These are phyloP conservation scores for Perca schrenkii DNA, from an alignment of 2,113 vertebrate species.

Conservation along the genomic window DNA sequence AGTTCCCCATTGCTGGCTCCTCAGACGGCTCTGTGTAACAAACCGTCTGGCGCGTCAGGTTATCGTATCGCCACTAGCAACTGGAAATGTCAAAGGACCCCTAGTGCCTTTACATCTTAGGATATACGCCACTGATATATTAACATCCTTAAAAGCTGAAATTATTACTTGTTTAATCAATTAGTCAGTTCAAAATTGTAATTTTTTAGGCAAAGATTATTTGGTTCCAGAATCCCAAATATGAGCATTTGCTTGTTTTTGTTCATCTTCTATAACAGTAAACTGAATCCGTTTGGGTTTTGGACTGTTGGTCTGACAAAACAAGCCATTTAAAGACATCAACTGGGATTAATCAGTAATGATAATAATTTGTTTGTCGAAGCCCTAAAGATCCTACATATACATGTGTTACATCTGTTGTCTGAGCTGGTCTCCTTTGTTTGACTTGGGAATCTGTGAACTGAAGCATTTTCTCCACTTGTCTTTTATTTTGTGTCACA, in stretches of 20 bases:
- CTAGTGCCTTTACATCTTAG: not conserved
- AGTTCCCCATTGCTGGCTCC: too few species aligned
- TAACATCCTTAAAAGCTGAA: not conserved
- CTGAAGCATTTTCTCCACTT: not conserved
- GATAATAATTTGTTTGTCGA: not conserved
- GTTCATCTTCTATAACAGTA: not conserved
- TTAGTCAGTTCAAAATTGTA: too few species aligned
- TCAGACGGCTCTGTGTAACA: too few species aligned
- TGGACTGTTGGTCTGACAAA: not conserved
- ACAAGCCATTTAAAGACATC: not conserved
- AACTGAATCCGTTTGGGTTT: constrained; percentile 11
- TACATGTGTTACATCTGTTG: not conserved
- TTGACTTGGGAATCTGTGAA: not conserved
- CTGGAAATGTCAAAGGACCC: not conserved
- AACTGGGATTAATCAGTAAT: not conserved
- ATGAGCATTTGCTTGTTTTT: not conserved
- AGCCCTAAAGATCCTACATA: not conserved
- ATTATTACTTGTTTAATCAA: not conserved
- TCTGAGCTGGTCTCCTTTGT: not conserved
- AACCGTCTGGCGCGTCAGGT: too few species aligned
- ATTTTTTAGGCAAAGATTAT: not conserved
- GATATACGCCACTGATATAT: not conserved
- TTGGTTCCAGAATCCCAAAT: not conserved
- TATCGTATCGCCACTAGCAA: too few species aligned
- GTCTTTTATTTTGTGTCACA: not conserved